These are phyloP conservation scores for Brachystomella parvula DNA, from an alignment of 1,140 invertebrate species.

Conservation along the genomic window DNA sequence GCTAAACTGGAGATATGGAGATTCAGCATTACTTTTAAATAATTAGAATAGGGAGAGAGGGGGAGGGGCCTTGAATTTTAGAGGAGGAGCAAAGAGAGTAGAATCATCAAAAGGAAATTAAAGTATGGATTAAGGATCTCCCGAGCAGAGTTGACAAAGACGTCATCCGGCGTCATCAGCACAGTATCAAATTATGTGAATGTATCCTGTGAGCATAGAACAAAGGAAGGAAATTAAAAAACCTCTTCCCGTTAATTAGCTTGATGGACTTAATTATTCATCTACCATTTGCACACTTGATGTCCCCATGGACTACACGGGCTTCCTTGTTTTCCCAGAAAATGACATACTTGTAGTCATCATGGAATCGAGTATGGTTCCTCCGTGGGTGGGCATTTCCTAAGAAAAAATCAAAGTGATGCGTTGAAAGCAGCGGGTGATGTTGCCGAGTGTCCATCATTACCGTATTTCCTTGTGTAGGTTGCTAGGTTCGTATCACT, in stretches of 20 bases:
- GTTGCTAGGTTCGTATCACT: not conserved
- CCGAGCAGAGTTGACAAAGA: not conserved
- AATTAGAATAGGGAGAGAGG: no score
- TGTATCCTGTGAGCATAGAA: not conserved
- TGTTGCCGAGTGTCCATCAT: no score
- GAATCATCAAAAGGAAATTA: not conserved
- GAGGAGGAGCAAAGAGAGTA: not conserved
- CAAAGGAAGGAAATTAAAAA: not conserved
- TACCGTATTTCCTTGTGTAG: not conserved
- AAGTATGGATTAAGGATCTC: not conserved
- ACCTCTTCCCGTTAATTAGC: not conserved
- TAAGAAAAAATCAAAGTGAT: not conserved
- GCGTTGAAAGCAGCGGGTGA: not conserved
- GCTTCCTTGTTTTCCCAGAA: conserved; percentile 70
- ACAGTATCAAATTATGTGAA: conserved; percentile 5
- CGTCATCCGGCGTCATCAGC: not conserved
- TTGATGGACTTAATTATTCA: no score
- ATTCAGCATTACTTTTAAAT: no score
- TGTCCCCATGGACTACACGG: conserved; percentile 74
- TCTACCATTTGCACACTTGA: conserved; percentile 84
- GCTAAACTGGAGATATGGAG: no score
- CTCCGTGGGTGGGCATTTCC: not conserved
- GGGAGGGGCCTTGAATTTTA: no score
- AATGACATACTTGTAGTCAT: conserved; percentile 12
- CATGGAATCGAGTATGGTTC: not conserved